Evolutionary conservation across 2,113 vertebrate species (phyloP), one percentile per base, ranked within the genome.

Genomic region (Anolis sagrei): DNA sequence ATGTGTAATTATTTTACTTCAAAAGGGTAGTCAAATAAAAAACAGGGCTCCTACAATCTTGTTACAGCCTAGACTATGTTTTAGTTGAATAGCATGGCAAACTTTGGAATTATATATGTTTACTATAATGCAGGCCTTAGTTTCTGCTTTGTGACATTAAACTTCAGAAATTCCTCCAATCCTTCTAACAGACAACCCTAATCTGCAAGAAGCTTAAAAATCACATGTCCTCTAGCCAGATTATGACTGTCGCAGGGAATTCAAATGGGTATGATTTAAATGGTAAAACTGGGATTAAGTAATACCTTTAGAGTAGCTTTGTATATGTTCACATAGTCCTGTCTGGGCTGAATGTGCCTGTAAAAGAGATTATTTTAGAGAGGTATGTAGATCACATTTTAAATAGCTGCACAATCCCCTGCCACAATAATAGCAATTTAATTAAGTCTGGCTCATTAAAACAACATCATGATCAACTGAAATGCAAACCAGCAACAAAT

Each of bases 101-200:
- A 25, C 70, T 82, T 79, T 91, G 44, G 85, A 87, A 72, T 86
- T 1, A 0, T 7, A 49, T 25, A 88, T 79, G 2, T 69, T 88
- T 75, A 80, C 32, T 34, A 34, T 19, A 85, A 79, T 32, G 27
- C 34, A 51, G 64, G 34, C 64, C 44, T 58, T 39, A 49, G 36
- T 83, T 86, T 72, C 70, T 90, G 64, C 16, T 86, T 81, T 27
- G 61, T 78, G 58, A 70, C 68, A 91, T 74, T 9, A 80, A 77
- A 76, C 76, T 73, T 70, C 48, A 73, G n/a, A 87, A 74, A 64
- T 49, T n/a, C 81, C 54, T 32, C 51, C 64, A 39, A 36, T 14
- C 27, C 8, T n/a, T 29, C 44, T 19, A 61, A 34, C 25, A 29
- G 13, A 6, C 23, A 6, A 80, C 58, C 39, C 68, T 69, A 29